Evolutionary conservation across 2,888 invertebrate genomes (phyloP), one percentile per base, ranked within the genome.

Genomic region (Polyploca ridens): DNA sequence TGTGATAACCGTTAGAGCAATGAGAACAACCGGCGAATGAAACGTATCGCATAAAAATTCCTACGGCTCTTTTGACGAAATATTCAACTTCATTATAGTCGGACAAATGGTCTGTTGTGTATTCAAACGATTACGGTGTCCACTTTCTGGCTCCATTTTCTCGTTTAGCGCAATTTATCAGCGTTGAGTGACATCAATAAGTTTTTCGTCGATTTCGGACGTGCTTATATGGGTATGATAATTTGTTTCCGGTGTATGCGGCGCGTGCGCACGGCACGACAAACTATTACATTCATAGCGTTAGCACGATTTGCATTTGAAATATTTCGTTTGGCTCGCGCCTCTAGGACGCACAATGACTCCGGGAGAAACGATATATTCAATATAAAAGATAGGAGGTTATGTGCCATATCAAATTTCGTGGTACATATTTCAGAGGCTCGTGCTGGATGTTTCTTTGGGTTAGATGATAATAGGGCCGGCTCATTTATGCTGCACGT

Each of bases 241-340:
- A 94, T 94, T 93, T 93, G 90, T 94, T 92, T 93, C 94, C 94
- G 94, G 93, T 90, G 87, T 87, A 79, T 73, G 79, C 88, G 90
- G 87, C 93, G 92, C 93, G 94, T 93, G 93, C 93, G 93, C 94
- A 85, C 76, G 85, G 80, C 92, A 90, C 93, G 91, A 93, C 91
- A 88, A 88, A 90, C 92, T 90, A 90, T 92, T 91, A 93, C 93
- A 91, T 91, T 94, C 92, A 93, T 91, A 84, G 90, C 89, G 89
- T 88, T 88, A 84, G 90, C 92, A 93, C 94, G 93, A 94, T 94
- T 94, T 94, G 94, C 93, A 94, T 94, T 92, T 93, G 93, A 94
- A 93, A 90, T 90, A 93, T 92, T 92, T 91, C 82, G 88, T 90
- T 85, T 82, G 86, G 85, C 87, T 89, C 90, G 89, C 89, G 91